Evolutionary conservation across 2,797 vertebrate genomes (phyloP).

Genomic region (Pagetopsis macropterus): DNA sequence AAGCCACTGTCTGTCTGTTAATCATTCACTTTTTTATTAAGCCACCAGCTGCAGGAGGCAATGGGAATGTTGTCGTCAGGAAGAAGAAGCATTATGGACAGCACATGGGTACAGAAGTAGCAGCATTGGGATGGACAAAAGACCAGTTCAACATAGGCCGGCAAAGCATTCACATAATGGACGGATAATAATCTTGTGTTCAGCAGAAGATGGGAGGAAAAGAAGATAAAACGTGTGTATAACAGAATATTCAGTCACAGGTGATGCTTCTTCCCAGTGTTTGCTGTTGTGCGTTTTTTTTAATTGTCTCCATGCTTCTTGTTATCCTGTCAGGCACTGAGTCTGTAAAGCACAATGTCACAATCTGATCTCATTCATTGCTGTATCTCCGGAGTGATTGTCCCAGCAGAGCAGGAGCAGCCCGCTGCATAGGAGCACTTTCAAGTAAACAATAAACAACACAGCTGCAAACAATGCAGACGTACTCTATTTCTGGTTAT

Average conservation of each 20-base stretch:
- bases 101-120: conserved; percentile 64
- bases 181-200: conserved; percentile 25
- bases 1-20: conserved; percentile 72
- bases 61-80: conserved; percentile 62
- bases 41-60: conserved; percentile 72
- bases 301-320: conserved; percentile 28
- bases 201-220: conserved; percentile 23
- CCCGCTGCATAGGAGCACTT: conserved; percentile 71
- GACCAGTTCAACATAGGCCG: conserved; percentile 49
- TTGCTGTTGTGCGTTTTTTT: conserved; percentile 33
- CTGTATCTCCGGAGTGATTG: conserved; percentile 63
- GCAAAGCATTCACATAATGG: conserved; percentile 49
- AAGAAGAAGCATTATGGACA: conserved; percentile 67
- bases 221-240: conserved; percentile 6
- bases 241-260: conserved; percentile 24
- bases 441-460: conserved; percentile 71
- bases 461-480: conserved; percentile 60
- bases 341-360: conserved; percentile 37
- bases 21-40: conserved; percentile 83
- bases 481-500: conserved; percentile 30
- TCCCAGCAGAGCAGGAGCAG: conserved; percentile 68
- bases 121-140: conserved; percentile 60
- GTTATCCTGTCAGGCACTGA: conserved; percentile 51
- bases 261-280: conserved; percentile 20
- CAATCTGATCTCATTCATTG: conserved; percentile 31